Evolutionary conservation across 2,888 invertebrate species (phyloP).

Genomic region (Charanyca ferruginea): DNA sequence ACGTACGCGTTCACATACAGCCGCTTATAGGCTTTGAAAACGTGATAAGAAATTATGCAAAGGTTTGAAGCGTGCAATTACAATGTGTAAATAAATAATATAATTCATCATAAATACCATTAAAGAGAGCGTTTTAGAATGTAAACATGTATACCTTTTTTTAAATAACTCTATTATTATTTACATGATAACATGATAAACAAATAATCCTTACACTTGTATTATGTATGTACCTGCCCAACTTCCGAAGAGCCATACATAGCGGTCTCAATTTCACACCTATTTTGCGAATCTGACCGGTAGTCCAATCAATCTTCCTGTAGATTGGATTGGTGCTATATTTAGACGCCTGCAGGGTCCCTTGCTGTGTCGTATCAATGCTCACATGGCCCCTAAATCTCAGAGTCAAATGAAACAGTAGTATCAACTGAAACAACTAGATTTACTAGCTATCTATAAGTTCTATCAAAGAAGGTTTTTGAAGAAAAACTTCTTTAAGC

Average conservation of each 20-base stretch:
- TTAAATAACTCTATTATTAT: too few relatives aligned
- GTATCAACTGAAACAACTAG: constrained; percentile 3
- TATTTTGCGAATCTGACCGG: constrained; percentile 52
- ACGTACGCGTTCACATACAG: constrained; percentile 60
- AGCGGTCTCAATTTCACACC: constrained; percentile 54
- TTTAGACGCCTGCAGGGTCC: constrained; percentile 49
- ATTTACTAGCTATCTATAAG: background rate
- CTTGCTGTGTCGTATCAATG: constrained; percentile 35
- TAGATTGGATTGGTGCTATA: constrained; percentile 55
- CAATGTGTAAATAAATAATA: constrained; percentile 38
- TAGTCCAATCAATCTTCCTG: constrained; percentile 51
- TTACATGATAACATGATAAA: background rate
- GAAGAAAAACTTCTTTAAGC: too few relatives aligned
- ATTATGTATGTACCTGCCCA: constrained; percentile 2
- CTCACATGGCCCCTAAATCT: constrained; percentile 33
- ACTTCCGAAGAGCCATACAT: constrained; percentile 15
- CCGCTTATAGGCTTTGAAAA: constrained; percentile 45
- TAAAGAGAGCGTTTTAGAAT: background rate
- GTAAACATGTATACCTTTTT: background rate
- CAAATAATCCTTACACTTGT: constrained; percentile 3
- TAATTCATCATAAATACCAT: constrained; percentile 24
- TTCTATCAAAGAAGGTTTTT: too few relatives aligned
- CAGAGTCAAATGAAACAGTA: constrained; percentile 24
- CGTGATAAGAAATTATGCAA: constrained; percentile 62
- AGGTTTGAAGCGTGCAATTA: constrained; percentile 39